phyloP scores from a whole-genome alignment of 2,797 vertebrate species.

The Scarus forsteni region DNA sequence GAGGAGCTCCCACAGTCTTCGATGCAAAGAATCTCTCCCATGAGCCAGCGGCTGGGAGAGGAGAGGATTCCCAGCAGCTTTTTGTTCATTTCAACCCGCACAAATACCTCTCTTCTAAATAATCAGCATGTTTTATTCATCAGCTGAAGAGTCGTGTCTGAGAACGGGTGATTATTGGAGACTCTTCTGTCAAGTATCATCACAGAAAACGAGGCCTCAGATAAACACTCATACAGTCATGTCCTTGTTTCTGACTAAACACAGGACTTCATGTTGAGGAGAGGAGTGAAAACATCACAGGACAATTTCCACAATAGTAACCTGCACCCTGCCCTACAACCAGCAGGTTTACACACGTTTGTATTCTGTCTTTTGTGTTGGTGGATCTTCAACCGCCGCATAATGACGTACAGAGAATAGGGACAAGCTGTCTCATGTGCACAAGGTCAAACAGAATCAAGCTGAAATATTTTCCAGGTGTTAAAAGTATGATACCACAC shows the following conservation, averaged over 20 bases:
- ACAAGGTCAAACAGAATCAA: not conserved
- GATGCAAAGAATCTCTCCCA: constrained; percentile 67
- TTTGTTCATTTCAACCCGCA: constrained; percentile 12
- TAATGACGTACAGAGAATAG: not conserved
- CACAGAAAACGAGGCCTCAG: not conserved
- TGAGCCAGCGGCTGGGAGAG: constrained; percentile 43
- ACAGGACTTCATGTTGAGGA: not conserved
- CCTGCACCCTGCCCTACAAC: not conserved
- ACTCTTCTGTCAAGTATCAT: not conserved
- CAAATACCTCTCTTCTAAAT: not conserved
- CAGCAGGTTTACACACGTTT: constrained; percentile 18
- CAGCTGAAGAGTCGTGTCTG: not conserved
- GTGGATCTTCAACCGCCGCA: not conserved
- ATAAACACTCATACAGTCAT: not conserved
- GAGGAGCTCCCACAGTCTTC: constrained; percentile 58
- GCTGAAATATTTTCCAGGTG: not conserved
- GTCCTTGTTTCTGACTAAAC: constrained; percentile 1
- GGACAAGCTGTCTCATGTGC: constrained; percentile 21
- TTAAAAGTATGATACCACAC: not conserved
- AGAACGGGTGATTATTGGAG: not conserved
- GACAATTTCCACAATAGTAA: constrained; percentile 15
- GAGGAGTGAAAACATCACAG: not conserved
- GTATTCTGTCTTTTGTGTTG: constrained; percentile 6
- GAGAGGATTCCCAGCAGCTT: constrained; percentile 36
- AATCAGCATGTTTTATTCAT: not conserved